Conservation (phyloP, 2,888 invertebrate genomes). For the Hecatera dysodea region DNA sequence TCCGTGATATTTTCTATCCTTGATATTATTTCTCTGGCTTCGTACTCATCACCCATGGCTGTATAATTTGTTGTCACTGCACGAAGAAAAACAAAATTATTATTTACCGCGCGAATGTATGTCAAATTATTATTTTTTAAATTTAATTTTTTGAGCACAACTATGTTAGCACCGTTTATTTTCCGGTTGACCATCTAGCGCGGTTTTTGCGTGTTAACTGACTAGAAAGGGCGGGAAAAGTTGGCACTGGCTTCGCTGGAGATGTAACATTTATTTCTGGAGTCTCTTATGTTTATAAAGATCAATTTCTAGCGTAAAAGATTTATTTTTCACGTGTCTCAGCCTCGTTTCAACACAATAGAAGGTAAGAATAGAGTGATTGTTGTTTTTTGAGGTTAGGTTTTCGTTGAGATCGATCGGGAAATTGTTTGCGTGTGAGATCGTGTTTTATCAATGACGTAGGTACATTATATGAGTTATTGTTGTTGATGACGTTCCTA, state of each 20-base stretch:
- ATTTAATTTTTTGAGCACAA: slow-evolving; percentile 64
- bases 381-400: slow-evolving; percentile 35
- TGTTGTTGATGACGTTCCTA: slow-evolving; percentile 38
- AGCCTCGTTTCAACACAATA: slow-evolving; percentile 64
- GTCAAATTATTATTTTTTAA: slow-evolving; percentile 44
- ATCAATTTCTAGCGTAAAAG: slow-evolving; percentile 72
- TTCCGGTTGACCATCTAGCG: slow-evolving; percentile 76
- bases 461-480: slow-evolving; percentile 18
- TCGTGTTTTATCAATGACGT: slow-evolving; percentile 27
- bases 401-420: slow-evolving; percentile 46
- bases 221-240: slow-evolving; percentile 76
- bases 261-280: slow-evolving; percentile 90
- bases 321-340: slow-evolving; percentile 65
- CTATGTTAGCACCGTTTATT: slow-evolving; percentile 58
- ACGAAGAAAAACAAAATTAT: slow-evolving; percentile 66
- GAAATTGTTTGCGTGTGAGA: slow-evolving; percentile 19
- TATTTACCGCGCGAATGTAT: slow-evolving; percentile 49
- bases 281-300: slow-evolving; percentile 80
- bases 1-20: slow-evolving; percentile 87
- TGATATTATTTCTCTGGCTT: slow-evolving; percentile 72
- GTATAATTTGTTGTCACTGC: slow-evolving; percentile 68
- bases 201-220: slow-evolving; percentile 82
- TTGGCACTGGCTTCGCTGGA: slow-evolving; percentile 87
- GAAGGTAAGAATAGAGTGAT: slow-evolving; percentile 27
- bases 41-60: slow-evolving; percentile 76